phyloP scores from a whole-genome alignment of 2,888 invertebrate species.

The Celastrina argiolus region DNA sequence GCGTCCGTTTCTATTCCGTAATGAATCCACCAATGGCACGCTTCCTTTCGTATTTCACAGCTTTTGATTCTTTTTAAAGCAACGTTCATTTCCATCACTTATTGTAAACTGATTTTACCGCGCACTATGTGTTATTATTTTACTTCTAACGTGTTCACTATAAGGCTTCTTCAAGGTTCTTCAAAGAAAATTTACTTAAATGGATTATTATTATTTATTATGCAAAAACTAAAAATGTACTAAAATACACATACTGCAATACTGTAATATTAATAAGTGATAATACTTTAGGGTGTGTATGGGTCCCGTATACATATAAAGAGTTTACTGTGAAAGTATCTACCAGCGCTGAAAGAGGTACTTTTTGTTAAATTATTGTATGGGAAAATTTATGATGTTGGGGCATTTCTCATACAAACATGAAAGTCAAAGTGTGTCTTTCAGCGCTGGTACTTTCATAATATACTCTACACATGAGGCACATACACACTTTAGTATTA shows the following conservation, averaged over 20 bases:
- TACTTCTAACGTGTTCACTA: not conserved
- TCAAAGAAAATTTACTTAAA: not conserved
- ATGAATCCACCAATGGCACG: not conserved
- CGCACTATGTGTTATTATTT: not conserved
- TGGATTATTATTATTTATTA: not conserved
- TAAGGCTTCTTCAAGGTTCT: not conserved
- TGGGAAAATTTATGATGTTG: too few relatives aligned
- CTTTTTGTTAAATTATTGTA: too few relatives aligned
- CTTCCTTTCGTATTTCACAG: not conserved
- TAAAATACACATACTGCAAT: not conserved
- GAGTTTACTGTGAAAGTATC: too few relatives aligned
- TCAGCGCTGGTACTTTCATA: too few relatives aligned
- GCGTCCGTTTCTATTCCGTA: not conserved
- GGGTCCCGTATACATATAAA: too few relatives aligned
- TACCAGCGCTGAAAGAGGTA: too few relatives aligned
- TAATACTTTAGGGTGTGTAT: too few relatives aligned
- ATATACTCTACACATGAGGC: too few relatives aligned
- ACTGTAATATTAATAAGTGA: too few relatives aligned
- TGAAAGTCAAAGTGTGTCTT: too few relatives aligned
- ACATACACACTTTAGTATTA: too few relatives aligned
- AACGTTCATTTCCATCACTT: constrained; percentile 1
- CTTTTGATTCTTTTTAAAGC: not conserved
- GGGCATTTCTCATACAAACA: too few relatives aligned
- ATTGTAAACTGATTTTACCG: not conserved
- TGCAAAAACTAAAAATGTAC: not conserved